Base-by-base conservation (phyloP, 2,797 vertebrate genomes). In the Alca torda region DNA sequence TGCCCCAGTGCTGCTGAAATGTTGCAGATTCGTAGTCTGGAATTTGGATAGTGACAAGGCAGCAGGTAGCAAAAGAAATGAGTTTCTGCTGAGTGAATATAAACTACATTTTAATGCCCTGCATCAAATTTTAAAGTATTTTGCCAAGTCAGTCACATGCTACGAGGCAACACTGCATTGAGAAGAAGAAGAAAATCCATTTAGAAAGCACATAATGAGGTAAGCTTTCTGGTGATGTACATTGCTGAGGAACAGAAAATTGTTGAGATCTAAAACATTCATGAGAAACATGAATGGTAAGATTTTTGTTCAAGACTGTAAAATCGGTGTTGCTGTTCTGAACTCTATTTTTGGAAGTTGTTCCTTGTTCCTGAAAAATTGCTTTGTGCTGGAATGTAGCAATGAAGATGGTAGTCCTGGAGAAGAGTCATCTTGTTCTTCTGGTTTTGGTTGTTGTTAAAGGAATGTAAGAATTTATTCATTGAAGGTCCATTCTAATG, bases 161-260 rank as follows among this genome's bases (percentile, higher is more conserved):
- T 85, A 80, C 39, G n/a, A 84, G 51, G 70, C 23, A 77, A 65
- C 33, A 60, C 4, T 67, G 45, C 60, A 57, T 14, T 61, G 63
- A 78, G 78, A 84, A 84, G 37, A 76, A 63, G 65, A 85, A 35
- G 54, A 93, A 90, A 92, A 83, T 70, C 37, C 65, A 87, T 84
- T 96, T 79, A 87, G 65, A 85, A 82, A 84, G 43, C n/a, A 91
- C 30, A 74, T 65, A 86, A 92, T 70, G 67, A 89, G 33, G 37
- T 83, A 63, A 79, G 68, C 19, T 89, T 96, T 93, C 72, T 85
- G 57, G 16, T 87, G 79, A 46, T 84, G 75, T 54, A 85, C 72
- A 83, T 74, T 88, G 92, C 77, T 78, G 75, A 95, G 87, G 85
- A 96, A 77, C 11, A 43, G 84, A 94, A 92, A 93, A 96, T 86